Evolutionary conservation across 1,140 invertebrate species (phyloP).

Genomic region (Bilobella aurantiaca): DNA sequence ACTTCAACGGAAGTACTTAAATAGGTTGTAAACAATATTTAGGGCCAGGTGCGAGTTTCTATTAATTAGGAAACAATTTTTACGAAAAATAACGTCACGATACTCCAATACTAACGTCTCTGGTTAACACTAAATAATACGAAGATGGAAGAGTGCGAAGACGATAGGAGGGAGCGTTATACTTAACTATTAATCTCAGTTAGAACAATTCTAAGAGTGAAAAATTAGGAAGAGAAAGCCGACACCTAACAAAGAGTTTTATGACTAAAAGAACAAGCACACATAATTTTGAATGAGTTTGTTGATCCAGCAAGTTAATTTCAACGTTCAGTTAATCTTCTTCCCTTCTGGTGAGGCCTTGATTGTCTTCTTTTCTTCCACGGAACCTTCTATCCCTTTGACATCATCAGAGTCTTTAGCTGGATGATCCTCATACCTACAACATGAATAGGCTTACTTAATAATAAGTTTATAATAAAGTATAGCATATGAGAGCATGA

Average conservation of each 20-base stretch:
- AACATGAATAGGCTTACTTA: not conserved
- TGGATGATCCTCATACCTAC: conserved; percentile 53
- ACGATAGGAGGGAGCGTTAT: too few relatives aligned
- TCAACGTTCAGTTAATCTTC: not conserved
- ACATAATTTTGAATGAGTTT: not conserved
- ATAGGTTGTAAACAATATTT: too few relatives aligned
- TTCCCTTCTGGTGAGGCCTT: conserved; percentile 34
- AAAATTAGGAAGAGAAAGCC: too few relatives aligned
- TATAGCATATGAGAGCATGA: not conserved
- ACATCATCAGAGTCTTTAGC: conserved; percentile 43
- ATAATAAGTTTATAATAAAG: not conserved
- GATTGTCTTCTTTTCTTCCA: conserved; percentile 40
- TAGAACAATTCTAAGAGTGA: too few relatives aligned
- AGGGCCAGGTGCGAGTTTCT: too few relatives aligned
- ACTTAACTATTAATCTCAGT: too few relatives aligned
- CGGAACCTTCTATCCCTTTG: too few relatives aligned
- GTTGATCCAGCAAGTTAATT: not conserved
- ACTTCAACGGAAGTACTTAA: not conserved
- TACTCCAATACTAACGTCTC: too few relatives aligned
- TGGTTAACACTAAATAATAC: too few relatives aligned
- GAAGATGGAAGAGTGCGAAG: too few relatives aligned
- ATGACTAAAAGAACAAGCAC: not conserved
- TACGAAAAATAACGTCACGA: not conserved
- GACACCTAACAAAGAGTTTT: not conserved
- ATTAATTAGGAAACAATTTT: too few relatives aligned